Conservation (phyloP, 2,113 vertebrate species). For the Lates calcarifer region DNA sequence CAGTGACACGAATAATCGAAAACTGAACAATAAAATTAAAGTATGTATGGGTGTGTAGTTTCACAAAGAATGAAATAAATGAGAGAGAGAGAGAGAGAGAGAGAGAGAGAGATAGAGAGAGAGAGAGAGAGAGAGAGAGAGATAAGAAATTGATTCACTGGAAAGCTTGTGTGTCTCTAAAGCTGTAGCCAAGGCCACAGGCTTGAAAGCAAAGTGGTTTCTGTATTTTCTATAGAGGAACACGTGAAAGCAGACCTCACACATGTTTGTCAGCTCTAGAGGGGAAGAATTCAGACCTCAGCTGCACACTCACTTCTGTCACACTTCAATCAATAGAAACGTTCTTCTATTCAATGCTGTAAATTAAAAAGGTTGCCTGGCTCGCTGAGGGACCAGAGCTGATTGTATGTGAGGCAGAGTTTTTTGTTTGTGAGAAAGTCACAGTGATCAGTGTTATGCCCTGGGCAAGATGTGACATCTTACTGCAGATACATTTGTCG, state of each 20-base stretch:
- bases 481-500: neutral
- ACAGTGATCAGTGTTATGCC: neutral
- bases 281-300: slow-evolving; percentile 28
- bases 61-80: neutral
- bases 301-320: slow-evolving; percentile 31
- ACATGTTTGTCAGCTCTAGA: slow-evolving; percentile 24
- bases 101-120: neutral
- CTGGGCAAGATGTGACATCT: neutral
- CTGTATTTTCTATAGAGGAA: slow-evolving; percentile 36
- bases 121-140: neutral
- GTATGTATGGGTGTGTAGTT: neutral
- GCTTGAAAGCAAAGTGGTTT: slow-evolving; percentile 30
- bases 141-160: neutral
- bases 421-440: slow-evolving; percentile 11
- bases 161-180: slow-evolving; percentile 19
- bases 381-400: neutral
- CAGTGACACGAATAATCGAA: neutral
- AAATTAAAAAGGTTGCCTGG: slow-evolving; percentile 52
- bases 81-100: neutral
- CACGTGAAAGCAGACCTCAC: slow-evolving; percentile 30
- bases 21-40: neutral
- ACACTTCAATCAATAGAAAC: slow-evolving; percentile 33
- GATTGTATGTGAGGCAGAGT: slow-evolving; percentile 11
- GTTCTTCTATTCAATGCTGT: slow-evolving; percentile 45
- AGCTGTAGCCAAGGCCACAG: slow-evolving; percentile 56